Conservation (phyloP, 2,888 invertebrate species). For the Pomacea canaliculata region DNA sequence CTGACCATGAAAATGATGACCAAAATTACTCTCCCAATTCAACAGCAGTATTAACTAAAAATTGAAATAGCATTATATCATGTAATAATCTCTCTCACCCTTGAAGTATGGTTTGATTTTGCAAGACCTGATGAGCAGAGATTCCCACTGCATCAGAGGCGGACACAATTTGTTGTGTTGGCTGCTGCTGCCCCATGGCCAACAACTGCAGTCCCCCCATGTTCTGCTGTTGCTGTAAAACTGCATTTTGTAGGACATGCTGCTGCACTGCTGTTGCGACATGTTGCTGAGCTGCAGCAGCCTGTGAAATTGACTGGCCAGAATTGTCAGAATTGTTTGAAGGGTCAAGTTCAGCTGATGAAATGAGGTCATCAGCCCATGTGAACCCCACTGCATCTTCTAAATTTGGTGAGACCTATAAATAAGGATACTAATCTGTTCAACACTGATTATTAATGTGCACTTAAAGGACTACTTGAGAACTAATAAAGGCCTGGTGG, state of each 20-base stretch:
- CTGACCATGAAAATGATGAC: no score
- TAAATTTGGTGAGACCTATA: slow-evolving; percentile 34
- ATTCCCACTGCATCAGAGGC: background rate
- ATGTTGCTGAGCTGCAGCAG: slow-evolving; percentile 11
- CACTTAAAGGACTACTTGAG: no score
- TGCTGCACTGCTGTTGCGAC: background rate
- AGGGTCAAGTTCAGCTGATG: slow-evolving; percentile 35
- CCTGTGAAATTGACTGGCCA: slow-evolving; percentile 11
- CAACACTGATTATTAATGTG: no score
- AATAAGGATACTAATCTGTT: background rate
- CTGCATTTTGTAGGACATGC: slow-evolving; percentile 19
- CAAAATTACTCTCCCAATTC: no score
- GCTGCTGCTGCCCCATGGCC: slow-evolving; percentile 24
- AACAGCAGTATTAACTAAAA: no score
- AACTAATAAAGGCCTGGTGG: no score
- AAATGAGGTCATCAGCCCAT: slow-evolving; percentile 56
- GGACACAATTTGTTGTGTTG: slow-evolving; percentile 3
- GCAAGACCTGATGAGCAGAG: background rate
- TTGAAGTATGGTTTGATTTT: slow-evolving; percentile 3
- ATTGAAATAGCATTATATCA: no score
- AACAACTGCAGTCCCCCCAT: slow-evolving; percentile 9
- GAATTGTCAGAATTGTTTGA: slow-evolving; percentile 3
- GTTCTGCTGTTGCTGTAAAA: slow-evolving; percentile 15
- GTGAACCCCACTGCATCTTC: slow-evolving; percentile 39
- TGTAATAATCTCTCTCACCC: background rate